Percentiles rank a stretch among this genome's conserved stretches.
Conservation (phyloP, 2,797 vertebrate species). For the Muscicapa striata region DNA sequence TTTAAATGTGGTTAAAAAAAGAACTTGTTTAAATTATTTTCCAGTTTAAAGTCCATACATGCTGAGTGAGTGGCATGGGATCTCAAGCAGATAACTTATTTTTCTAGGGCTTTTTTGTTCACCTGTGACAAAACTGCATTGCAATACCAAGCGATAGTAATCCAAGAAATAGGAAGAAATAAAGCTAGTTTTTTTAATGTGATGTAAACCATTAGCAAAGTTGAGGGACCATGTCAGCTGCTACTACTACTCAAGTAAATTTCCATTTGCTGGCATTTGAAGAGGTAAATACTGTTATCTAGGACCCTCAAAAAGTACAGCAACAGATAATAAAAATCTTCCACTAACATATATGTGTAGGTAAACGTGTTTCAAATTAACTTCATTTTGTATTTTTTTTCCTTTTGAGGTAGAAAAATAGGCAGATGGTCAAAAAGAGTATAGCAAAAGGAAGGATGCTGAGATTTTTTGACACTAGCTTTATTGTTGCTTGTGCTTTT, state of each 20-base stretch:
- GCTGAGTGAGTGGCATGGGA: constrained; percentile 39
- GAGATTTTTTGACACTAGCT: constrained; percentile 42
- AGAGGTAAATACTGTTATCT: constrained; percentile 33
- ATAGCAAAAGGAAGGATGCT: constrained; percentile 17
- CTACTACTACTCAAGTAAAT: constrained; percentile 45
- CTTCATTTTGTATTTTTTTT: constrained; percentile 50
- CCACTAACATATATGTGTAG: constrained; percentile 33
- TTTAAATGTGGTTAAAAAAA: not conserved
- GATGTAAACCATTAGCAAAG: constrained; percentile 36
- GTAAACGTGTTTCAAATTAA: constrained; percentile 38
- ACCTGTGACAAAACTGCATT: constrained; percentile 26
- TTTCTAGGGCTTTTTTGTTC: constrained; percentile 49
- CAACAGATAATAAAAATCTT: constrained; percentile 38
- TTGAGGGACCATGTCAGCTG: constrained; percentile 76
- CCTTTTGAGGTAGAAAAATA: constrained; percentile 60
- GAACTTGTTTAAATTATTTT: constrained; percentile 44
- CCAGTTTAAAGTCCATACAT: constrained; percentile 17
- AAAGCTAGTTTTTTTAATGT: constrained; percentile 49
- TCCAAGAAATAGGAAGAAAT: constrained; percentile 53
- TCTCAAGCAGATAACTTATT: constrained; percentile 34
- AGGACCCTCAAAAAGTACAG: constrained; percentile 65
- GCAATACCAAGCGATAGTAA: constrained; percentile 41
- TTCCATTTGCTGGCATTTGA: constrained; percentile 72
- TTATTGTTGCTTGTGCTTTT: constrained; percentile 46
- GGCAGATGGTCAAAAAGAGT: constrained; percentile 64